Evolutionary conservation across 2,888 invertebrate species (phyloP).

Genomic region (Lordiphosa andalusiaca): DNA sequence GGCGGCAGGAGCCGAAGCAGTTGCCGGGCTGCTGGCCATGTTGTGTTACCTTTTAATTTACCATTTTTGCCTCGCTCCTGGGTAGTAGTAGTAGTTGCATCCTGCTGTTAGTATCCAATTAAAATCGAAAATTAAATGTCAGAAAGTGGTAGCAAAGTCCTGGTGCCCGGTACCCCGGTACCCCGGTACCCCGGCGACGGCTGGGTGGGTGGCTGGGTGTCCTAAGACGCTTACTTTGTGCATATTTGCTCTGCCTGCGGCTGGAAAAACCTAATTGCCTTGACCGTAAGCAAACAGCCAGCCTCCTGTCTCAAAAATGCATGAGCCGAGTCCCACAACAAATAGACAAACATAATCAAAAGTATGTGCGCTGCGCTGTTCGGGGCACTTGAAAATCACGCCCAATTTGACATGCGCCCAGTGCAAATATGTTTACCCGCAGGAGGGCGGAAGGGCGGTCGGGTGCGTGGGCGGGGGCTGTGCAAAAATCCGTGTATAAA

Average conservation of each 20-base stretch:
- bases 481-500: slow-evolving; percentile 66
- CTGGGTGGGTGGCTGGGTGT: slow-evolving; percentile 18
- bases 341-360: slow-evolving; percentile 75
- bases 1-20: slow-evolving; percentile 7
- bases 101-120: slow-evolving; percentile 80
- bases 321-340: slow-evolving; percentile 54
- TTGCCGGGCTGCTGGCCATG: slow-evolving; percentile 39
- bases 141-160: slow-evolving; percentile 46
- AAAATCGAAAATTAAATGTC: slow-evolving; percentile 81
- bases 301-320: slow-evolving; percentile 60
- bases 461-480: background rate
- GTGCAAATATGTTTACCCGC: slow-evolving; percentile 43
- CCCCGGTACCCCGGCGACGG: background rate
- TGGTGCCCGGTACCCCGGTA: background rate
- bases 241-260: slow-evolving; percentile 62
- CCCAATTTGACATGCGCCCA: slow-evolving; percentile 73
- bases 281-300: slow-evolving; percentile 63
- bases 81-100: slow-evolving; percentile 49
- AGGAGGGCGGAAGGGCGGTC: background rate
- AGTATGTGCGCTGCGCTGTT: slow-evolving; percentile 41
- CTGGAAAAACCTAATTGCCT: slow-evolving; percentile 71
- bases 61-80: slow-evolving; percentile 60
- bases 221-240: slow-evolving; percentile 70
- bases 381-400: slow-evolving; percentile 67
- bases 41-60: slow-evolving; percentile 74